These are phyloP conservation scores for Barypeithes pellucidus DNA, from an alignment of 2,888 invertebrate genomes.

Conservation along the genomic window DNA sequence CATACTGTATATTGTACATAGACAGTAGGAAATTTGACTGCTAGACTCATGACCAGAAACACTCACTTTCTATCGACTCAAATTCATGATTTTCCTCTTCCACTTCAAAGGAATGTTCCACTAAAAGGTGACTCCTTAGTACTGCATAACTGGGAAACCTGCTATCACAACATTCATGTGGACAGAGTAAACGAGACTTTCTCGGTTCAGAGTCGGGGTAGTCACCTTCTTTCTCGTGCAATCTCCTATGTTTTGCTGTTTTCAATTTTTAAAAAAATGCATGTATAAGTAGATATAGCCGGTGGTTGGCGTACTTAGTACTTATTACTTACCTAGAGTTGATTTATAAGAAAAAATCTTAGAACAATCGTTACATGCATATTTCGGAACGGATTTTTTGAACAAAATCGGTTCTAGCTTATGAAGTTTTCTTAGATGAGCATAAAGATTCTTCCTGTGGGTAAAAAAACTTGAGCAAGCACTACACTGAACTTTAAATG, in stretches of 20 bases:
- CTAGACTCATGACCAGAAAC: too few species aligned
- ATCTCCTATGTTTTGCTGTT: neutral
- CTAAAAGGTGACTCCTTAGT: neutral
- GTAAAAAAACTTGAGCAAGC: neutral
- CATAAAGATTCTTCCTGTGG: neutral
- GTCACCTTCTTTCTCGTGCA: neutral
- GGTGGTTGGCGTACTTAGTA: too few species aligned
- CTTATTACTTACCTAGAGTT: neutral
- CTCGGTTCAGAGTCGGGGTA: neutral
- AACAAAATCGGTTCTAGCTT: neutral
- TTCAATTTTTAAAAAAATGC: neutral
- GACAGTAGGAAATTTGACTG: too few species aligned
- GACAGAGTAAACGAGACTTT: neutral
- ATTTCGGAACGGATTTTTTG: slow-evolving; percentile 1
- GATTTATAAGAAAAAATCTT: slow-evolving; percentile 3
- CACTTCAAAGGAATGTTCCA: slow-evolving; percentile 2
- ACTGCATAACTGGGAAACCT: neutral
- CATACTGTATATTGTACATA: too few species aligned
- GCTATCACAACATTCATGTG: neutral
- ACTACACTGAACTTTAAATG: neutral
- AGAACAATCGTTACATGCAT: neutral
- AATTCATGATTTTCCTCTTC: neutral
- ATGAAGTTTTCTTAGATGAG: slow-evolving; percentile 5
- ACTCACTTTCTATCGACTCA: neutral
- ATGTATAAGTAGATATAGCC: too few species aligned